Conservation (phyloP, 2,888 invertebrate species). For the Phyllotreta striolata region DNA sequence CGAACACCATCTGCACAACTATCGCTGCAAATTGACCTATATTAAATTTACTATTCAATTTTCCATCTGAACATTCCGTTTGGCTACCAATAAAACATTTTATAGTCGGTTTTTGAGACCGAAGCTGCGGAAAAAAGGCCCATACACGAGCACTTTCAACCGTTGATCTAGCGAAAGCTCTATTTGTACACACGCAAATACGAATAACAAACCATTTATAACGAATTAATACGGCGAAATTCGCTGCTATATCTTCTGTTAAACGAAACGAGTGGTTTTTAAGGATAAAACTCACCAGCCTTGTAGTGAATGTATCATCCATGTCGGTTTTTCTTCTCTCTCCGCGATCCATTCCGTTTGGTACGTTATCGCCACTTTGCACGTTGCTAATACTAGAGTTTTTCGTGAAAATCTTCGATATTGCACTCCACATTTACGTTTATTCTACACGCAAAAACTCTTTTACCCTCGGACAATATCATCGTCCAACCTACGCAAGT, state of each 20-base stretch:
- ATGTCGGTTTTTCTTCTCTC: conserved; percentile 65
- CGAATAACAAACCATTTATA: no score
- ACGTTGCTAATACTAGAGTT: conserved; percentile 53
- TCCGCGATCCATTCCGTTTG: conserved; percentile 55
- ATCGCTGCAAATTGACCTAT: conserved; percentile 21
- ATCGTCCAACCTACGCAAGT: conserved; percentile 58
- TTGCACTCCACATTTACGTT: conserved; percentile 60
- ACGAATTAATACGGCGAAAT: no score
- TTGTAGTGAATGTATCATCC: conserved; percentile 72
- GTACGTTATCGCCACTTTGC: conserved; percentile 49
- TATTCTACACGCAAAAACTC: conserved; percentile 53
- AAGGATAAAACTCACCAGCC: conserved; percentile 65
- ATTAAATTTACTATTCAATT: conserved; percentile 11
- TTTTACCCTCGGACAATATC: conserved; percentile 57
- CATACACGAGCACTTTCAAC: conserved; percentile 13
- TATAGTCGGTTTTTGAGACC: no score
- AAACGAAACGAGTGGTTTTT: no score
- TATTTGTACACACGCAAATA: no score
- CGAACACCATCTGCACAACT: conserved; percentile 22
- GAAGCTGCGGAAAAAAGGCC: neutral
- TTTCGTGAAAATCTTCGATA: conserved; percentile 60
- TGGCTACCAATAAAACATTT: no score
- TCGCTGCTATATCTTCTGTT: no score
- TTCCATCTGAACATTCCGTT: neutral
- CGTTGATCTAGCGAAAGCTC: no score